Evolutionary conservation across 2,113 vertebrate genomes (phyloP).

Genomic region (Aldabrachelys gigantea): DNA sequence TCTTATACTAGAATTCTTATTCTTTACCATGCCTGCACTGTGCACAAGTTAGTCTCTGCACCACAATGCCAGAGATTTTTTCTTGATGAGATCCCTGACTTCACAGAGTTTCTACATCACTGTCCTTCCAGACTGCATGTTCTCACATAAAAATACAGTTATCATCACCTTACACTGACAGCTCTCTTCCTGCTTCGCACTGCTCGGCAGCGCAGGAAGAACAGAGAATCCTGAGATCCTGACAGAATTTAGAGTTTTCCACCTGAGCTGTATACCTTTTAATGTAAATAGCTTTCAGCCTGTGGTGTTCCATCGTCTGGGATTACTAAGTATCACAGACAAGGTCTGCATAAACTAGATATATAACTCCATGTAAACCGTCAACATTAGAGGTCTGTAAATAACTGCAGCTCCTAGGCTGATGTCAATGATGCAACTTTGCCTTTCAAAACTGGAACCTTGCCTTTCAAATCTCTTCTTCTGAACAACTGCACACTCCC

Average conservation of each 20-base stretch:
- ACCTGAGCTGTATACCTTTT: slow-evolving; percentile 8
- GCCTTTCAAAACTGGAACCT: neutral
- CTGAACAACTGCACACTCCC: neutral
- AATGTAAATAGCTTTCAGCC: neutral
- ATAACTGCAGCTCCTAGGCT: slow-evolving; percentile 8
- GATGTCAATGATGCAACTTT: neutral
- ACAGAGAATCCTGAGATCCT: neutral
- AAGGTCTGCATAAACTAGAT: neutral
- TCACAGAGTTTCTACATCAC: neutral
- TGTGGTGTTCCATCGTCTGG: neutral
- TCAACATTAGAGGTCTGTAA: neutral
- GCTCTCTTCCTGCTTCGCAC: neutral
- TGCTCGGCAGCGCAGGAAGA: neutral
- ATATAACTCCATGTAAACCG: neutral
- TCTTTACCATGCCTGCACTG: neutral
- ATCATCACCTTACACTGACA: neutral
- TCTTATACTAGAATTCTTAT: neutral
- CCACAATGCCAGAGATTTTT: neutral
- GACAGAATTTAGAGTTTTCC: neutral
- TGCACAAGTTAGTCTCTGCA: neutral
- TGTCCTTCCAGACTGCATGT: neutral
- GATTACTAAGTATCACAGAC: slow-evolving; percentile 4
- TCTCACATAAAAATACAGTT: neutral
- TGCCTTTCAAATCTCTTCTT: neutral
- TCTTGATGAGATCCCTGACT: neutral